Evolutionary conservation across 1,140 invertebrate species (phyloP).

Genomic region (Cryptotermes secundus): DNA sequence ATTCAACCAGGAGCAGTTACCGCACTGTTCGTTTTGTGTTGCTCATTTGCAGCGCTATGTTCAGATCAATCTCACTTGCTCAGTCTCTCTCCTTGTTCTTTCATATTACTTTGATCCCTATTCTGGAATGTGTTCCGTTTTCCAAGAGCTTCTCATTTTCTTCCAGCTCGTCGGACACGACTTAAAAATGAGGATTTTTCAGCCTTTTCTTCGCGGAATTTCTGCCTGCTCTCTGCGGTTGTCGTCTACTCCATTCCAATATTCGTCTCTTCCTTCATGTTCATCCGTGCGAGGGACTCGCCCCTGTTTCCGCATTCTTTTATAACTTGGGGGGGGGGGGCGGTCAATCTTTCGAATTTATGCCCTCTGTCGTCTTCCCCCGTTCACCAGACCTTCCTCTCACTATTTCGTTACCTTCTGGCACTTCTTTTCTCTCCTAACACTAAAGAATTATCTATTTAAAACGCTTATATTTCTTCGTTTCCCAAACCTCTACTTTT

Average conservation of each 20-base stretch:
- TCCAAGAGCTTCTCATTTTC: constrained; percentile 14
- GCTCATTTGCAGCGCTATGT: no score
- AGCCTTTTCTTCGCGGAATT: neutral
- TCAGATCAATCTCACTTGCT: no score
- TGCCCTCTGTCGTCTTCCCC: neutral
- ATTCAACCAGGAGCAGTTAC: no score
- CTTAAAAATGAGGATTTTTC: neutral
- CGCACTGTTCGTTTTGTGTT: no score
- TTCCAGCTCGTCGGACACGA: constrained; percentile 11
- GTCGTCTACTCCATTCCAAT: constrained; percentile 22
- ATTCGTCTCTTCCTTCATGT: constrained; percentile 20
- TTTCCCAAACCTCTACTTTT: neutral
- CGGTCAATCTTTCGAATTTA: constrained; percentile 22
- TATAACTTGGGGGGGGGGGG: neutral
- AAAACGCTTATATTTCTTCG: neutral
- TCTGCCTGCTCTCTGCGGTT: neutral
- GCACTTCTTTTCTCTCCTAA: neutral
- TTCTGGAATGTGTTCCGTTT: constrained; percentile 1
- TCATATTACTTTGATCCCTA: neutral
- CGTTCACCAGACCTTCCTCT: neutral
- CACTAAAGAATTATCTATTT: neutral
- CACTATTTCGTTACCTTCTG: neutral
- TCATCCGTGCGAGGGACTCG: neutral
- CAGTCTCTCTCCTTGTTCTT: neutral
- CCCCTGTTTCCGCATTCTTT: constrained; percentile 25